phyloP scores from a whole-genome alignment of 2,888 invertebrate genomes.

The Endotricha flammealis region DNA sequence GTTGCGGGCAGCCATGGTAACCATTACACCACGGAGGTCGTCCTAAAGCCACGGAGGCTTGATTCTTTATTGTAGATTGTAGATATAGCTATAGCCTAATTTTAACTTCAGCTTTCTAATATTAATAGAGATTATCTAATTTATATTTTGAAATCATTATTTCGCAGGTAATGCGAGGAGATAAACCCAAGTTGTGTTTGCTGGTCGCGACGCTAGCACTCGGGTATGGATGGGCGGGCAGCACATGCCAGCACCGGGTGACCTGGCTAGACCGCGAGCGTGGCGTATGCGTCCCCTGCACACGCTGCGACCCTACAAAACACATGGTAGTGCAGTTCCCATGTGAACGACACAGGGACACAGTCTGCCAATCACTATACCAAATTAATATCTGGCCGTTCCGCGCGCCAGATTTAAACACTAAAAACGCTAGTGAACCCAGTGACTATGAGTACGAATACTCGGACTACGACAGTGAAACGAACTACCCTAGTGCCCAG shows the following conservation, averaged over 20 bases:
- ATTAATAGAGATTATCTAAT: no score
- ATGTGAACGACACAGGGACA: constrained; percentile 86
- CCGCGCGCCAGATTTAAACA: constrained; percentile 46
- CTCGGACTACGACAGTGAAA: constrained; percentile 63
- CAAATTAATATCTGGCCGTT: constrained; percentile 81
- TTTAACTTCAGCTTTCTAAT: no score
- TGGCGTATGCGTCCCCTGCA: constrained; percentile 83
- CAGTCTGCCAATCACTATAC: constrained; percentile 83
- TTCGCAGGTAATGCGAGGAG: constrained; percentile 72
- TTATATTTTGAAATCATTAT: no score
- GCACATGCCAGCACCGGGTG: constrained; percentile 72
- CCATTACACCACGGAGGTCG: no score
- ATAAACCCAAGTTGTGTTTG: constrained; percentile 56
- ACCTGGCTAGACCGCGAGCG: constrained; percentile 84
- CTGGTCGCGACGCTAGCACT: constrained; percentile 61
- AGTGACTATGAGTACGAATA: constrained; percentile 68
- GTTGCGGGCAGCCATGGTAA: no score
- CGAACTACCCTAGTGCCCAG: constrained; percentile 61
- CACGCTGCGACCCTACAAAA: constrained; percentile 79
- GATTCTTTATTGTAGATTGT: no score
- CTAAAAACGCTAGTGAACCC: constrained; percentile 44
- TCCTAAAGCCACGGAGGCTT: no score
- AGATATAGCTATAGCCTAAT: no score
- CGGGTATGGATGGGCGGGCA: constrained; percentile 44
- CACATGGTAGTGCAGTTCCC: constrained; percentile 82